These are phyloP conservation scores for Centropristis striata DNA, from an alignment of 2,113 vertebrate genomes.

Conservation along the genomic window DNA sequence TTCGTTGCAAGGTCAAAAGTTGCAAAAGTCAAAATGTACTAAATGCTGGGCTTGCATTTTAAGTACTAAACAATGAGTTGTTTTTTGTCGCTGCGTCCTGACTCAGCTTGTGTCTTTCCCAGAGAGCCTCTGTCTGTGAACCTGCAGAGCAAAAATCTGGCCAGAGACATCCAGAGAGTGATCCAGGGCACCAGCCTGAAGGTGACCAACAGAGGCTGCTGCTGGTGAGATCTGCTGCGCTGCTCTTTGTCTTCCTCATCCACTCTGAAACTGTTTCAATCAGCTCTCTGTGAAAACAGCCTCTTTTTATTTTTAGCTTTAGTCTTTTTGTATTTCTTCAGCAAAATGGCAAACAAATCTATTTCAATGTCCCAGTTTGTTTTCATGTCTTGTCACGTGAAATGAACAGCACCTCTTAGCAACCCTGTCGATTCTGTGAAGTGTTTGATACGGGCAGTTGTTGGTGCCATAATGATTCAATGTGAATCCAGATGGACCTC, in stretches of 20 bases:
- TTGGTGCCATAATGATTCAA: constrained; percentile 76
- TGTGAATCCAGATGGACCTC: constrained; percentile 80
- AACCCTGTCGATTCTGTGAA: constrained; percentile 57
- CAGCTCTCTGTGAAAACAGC: background rate
- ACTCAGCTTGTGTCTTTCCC: constrained; percentile 13
- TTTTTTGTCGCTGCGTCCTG: background rate
- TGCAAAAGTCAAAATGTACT: too few species aligned
- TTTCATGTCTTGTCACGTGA: background rate
- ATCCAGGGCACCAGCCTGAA: constrained; percentile 87
- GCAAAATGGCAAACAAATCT: background rate
- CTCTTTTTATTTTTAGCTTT: too few species aligned
- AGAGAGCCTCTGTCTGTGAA: constrained; percentile 89
- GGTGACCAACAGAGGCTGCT: constrained; percentile 89
- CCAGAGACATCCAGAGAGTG: constrained; percentile 82
- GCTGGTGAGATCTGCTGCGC: constrained; percentile 85
- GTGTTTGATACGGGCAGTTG: constrained; percentile 62
- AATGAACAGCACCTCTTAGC: constrained; percentile 64
- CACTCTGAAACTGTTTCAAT: background rate
- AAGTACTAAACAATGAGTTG: background rate
- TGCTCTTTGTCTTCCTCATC: background rate
- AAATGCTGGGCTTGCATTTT: too few species aligned
- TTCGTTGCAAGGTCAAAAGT: too few species aligned
- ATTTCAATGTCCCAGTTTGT: background rate
- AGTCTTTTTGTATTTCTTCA: background rate
- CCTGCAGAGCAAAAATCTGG: constrained; percentile 86